These are phyloP conservation scores for Thomomys bottae DNA, from an alignment of 2,113 vertebrate genomes.

Conservation along the genomic window DNA sequence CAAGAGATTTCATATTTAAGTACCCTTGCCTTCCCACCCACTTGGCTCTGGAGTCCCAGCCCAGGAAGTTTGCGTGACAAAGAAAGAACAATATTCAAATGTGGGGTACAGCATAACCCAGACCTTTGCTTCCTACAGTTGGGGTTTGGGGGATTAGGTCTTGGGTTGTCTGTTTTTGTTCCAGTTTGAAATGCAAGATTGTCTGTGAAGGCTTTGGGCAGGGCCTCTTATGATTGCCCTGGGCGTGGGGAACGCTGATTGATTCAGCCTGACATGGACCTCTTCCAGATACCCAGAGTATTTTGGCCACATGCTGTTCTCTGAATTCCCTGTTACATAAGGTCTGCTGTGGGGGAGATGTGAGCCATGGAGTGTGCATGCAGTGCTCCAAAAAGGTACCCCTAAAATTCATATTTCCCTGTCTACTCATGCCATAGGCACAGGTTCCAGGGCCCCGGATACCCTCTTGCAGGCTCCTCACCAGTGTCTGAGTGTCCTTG, in stretches of 20 bases:
- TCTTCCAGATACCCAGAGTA: slow-evolving; percentile 12
- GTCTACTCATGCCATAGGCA: neutral
- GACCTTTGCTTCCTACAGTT: neutral
- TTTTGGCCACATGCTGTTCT: neutral
- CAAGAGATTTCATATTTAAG: slow-evolving; percentile 47
- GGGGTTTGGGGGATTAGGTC: slow-evolving; percentile 49
- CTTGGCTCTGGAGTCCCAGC: neutral
- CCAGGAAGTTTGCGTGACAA: slow-evolving; percentile 59
- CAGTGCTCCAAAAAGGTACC: no score
- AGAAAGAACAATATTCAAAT: slow-evolving; percentile 49
- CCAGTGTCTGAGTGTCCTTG: neutral
- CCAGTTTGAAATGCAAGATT: slow-evolving; percentile 54
- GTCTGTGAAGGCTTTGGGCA: slow-evolving; percentile 34
- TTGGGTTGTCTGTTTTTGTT: slow-evolving; percentile 54
- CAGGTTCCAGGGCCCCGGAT: neutral
- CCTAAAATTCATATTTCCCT: neutral
- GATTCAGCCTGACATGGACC: neutral
- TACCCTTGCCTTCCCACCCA: neutral
- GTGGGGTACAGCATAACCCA: neutral
- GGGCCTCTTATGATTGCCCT: slow-evolving; percentile 40
- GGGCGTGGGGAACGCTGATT: slow-evolving; percentile 44
- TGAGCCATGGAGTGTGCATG: rapidly evolving
- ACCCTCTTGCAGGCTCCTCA: neutral
- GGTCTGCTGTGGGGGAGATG: neutral
- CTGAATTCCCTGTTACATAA: slow-evolving; percentile 35